These are phyloP conservation scores for Bathybates hornii DNA, from an alignment of 2,113 vertebrate genomes.

Conservation along the genomic window DNA sequence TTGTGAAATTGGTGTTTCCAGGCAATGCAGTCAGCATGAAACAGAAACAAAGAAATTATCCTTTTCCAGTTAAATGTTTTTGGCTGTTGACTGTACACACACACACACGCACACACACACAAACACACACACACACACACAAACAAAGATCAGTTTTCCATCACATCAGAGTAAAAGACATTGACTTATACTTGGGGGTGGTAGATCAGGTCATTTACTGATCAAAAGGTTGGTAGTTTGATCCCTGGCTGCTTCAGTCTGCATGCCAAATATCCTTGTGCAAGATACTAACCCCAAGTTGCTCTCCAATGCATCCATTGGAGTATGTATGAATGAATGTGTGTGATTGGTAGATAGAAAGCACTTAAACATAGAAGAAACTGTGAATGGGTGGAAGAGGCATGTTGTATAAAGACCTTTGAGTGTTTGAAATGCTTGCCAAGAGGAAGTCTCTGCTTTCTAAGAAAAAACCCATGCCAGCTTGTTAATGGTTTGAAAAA, in stretches of 20 bases:
- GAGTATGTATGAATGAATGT: not conserved
- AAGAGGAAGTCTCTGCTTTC: not conserved
- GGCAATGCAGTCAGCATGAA: conserved; percentile 54
- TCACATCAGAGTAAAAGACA: not conserved
- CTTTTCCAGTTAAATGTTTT: conserved; percentile 56
- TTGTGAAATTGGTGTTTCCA: conserved; percentile 50
- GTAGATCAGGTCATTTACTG: not conserved
- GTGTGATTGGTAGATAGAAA: not conserved
- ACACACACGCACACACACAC: not conserved
- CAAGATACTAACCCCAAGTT: not conserved
- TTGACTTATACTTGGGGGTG: not conserved
- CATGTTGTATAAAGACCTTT: not conserved
- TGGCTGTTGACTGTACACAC: conserved; percentile 33
- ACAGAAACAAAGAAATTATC: conserved; percentile 66
- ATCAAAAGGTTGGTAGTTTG: not conserved
- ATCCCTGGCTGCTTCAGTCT: not conserved
- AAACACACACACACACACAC: not conserved
- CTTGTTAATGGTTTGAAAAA: not conserved
- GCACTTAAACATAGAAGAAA: not conserved
- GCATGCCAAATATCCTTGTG: not conserved
- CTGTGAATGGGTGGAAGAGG: not conserved
- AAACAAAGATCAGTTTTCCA: not conserved
- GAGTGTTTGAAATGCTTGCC: not conserved
- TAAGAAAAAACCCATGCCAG: not conserved
- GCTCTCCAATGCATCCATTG: not conserved